Conservation (phyloP, 1,140 invertebrate species). For the Aphaenogaster ashmeadi region DNA sequence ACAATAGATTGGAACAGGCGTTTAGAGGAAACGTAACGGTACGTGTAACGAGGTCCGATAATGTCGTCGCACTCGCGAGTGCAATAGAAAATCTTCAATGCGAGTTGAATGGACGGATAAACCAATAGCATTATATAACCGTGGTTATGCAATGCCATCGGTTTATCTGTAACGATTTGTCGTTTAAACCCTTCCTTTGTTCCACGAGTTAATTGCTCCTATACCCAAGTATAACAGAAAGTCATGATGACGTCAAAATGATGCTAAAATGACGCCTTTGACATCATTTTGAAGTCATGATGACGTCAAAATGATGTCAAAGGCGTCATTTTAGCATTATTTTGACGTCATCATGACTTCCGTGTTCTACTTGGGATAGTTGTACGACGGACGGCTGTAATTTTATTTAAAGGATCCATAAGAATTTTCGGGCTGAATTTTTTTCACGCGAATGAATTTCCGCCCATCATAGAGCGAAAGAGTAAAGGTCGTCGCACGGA, state of each 20-base stretch:
- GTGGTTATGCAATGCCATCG: background rate
- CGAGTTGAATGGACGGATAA: slow-evolving; percentile 2
- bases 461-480: background rate
- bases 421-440: background rate
- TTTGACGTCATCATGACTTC: too few species aligned
- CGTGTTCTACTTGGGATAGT: too few species aligned
- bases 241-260: too few species aligned
- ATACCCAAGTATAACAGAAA: too few species aligned
- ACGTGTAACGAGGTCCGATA: slow-evolving; percentile 43
- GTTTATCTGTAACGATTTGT: background rate
- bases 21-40: slow-evolving; percentile 6
- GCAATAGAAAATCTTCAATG: slow-evolving; percentile 4
- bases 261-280: too few species aligned
- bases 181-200: background rate
- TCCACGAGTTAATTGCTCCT: background rate
- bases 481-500: slow-evolving; percentile 40
- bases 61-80: background rate
- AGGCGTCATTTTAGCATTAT: too few species aligned
- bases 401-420: slow-evolving; percentile 3
- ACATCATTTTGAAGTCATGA: too few species aligned
- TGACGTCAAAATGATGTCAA: too few species aligned
- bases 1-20: slow-evolving; percentile 40
- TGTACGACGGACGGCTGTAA: background rate
- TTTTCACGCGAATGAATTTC: slow-evolving; percentile 28
- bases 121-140: background rate